Base-by-base conservation (phyloP, 2,113 vertebrate species). In the Gavia stellata region DNA sequence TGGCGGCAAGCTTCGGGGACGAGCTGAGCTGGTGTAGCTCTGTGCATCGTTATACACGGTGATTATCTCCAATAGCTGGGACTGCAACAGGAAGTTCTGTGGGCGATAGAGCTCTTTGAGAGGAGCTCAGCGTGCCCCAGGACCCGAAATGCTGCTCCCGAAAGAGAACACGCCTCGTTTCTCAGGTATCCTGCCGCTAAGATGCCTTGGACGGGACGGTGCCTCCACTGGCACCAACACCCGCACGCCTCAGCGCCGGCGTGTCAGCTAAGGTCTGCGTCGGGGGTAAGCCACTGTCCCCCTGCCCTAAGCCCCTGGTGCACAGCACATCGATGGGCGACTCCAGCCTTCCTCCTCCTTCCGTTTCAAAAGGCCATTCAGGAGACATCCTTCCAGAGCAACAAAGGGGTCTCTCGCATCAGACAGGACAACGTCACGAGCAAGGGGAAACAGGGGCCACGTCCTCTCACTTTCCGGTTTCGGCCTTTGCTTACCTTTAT, bases 401-500 rank as follows among this genome's bases (percentile, higher is more conserved):
- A 10, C 31, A 1, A 2, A 2, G 28, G 33, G 7, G 12, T 5
- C 56, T 33, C n/a, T 53, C 3, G 0, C 6, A 1, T 7, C 14
- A 13, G 59, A 25, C 49, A 4, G 10, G 28, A 18, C 72, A 31
- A 3, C 25, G 6, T 6, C 6, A 0, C 0, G 1, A 33, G 68
- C 24, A 5, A 18, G 12, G 47, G 44, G 81, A 55, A 38, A 29
- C 11, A 0, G 0, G 3, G 4, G 19, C 63, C 28, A 2, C 3
- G 10, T 26, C 61, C 71, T 4, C n/a, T 19, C n/a, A 5, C 6
- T 8, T 21, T 12, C 68, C 59, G 1, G 20, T 18, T 38, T 7
- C 2, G 2, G 14, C 1, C 87, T 86, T 52, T 10, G 17, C 98
- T 98, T 98, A 99, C 99, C 99, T 99, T 99, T 99, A 98, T 99